Conservation (phyloP, 2,888 invertebrate species). For the Imbricaverruca yamaguchii region DNA sequence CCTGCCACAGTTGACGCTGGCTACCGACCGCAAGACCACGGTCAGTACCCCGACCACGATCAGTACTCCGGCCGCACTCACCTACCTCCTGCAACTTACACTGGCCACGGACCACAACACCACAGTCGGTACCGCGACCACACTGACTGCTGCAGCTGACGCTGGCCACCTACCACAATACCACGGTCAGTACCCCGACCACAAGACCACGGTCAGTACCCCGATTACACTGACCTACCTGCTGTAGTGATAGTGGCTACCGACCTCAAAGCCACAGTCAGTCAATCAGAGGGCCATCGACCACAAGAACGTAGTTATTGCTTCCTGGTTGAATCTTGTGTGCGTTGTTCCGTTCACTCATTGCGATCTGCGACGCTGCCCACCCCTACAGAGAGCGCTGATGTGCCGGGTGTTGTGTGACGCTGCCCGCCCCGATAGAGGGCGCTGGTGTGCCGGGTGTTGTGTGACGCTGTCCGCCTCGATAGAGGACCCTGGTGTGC, state of each 20-base stretch:
- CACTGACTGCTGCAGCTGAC: not conserved
- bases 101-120: not conserved
- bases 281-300: too few species aligned
- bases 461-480: not conserved
- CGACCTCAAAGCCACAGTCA: too few species aligned
- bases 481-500: not conserved
- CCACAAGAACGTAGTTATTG: too few species aligned
- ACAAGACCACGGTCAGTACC: too few species aligned
- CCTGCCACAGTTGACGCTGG: too few species aligned
- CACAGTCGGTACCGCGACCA: not conserved
- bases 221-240: too few species aligned
- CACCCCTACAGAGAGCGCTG: not conserved
- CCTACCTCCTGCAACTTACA: not conserved
- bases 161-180: not conserved
- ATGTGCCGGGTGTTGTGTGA: not conserved
- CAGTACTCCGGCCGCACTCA: not conserved
- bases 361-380: not conserved
- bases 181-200: conserved; percentile 3
- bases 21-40: too few species aligned
- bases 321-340: too few species aligned
- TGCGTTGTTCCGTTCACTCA: too few species aligned
- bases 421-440: not conserved
- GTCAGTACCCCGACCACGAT: too few species aligned
- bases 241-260: too few species aligned
- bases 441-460: not conserved